Evolutionary conservation across 2,888 invertebrate species (phyloP).

Genomic region (Brenthis hecate): DNA sequence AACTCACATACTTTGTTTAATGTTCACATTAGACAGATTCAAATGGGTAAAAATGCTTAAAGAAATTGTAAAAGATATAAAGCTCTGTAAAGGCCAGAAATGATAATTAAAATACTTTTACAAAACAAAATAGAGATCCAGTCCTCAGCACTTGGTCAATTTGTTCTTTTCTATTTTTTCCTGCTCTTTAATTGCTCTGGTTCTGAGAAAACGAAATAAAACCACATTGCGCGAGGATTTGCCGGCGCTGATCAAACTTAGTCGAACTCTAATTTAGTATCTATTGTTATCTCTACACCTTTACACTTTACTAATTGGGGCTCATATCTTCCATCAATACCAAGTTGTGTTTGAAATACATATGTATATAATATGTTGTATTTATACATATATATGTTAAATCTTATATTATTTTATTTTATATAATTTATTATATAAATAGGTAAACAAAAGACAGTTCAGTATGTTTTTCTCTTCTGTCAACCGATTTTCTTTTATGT

Average conservation of each 20-base stretch:
- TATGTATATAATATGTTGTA: no score
- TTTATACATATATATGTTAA: no score
- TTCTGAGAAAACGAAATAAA: conserved; percentile 68
- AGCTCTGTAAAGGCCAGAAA: not conserved
- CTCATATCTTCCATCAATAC: no score
- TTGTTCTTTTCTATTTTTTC: conserved; percentile 26
- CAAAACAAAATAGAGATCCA: conserved; percentile 4
- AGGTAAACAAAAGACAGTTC: no score
- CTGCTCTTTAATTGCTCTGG: conserved; percentile 64
- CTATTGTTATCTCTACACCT: conserved; percentile 45
- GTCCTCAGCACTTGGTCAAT: conserved; percentile 23
- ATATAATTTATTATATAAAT: no score
- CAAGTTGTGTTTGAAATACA: no score
- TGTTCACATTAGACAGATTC: not conserved
- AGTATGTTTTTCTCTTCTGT: no score
- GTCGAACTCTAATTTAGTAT: conserved; percentile 59
- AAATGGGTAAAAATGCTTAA: not conserved
- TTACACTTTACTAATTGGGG: not conserved
- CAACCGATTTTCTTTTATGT: no score
- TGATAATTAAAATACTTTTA: conserved; percentile 9
- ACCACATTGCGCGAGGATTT: conserved; percentile 62
- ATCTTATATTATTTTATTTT: no score
- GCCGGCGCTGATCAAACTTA: conserved; percentile 55
- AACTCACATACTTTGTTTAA: no score
- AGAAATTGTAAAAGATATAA: no score